Conservation (phyloP, 2,113 vertebrate species). For the Heterotilapia buettikoferi region DNA sequence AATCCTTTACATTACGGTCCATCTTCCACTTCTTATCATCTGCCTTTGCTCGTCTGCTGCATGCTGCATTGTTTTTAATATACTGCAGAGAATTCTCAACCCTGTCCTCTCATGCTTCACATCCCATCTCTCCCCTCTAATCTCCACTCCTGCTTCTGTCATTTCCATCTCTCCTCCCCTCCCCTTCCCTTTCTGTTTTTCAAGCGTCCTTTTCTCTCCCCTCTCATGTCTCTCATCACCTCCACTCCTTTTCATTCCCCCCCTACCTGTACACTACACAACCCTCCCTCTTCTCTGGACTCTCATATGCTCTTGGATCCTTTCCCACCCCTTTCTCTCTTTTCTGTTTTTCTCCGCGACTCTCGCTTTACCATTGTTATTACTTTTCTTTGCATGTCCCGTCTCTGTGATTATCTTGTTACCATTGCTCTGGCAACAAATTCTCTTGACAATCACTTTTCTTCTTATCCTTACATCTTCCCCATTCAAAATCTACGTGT, state of each 20-base stretch:
- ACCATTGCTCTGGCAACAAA: neutral
- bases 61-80: neutral
- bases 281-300: neutral
- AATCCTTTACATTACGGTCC: neutral
- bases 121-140: neutral
- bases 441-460: neutral
- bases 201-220: neutral
- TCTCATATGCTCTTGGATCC: neutral
- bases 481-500: neutral
- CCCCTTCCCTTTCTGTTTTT: neutral
- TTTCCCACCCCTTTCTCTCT: neutral
- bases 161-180: neutral
- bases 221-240: neutral
- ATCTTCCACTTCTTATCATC: neutral
- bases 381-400: neutral
- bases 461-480: neutral
- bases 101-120: neutral
- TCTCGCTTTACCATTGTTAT: neutral
- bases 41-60: neutral
- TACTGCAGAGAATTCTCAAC: neutral
- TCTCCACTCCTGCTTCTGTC: neutral
- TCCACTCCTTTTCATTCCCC: neutral
- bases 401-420: constrained; percentile 6
- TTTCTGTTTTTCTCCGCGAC: neutral
- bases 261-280: neutral